These are phyloP conservation scores for Aphaenogaster floridana DNA, from an alignment of 1,140 invertebrate genomes.

Conservation along the genomic window DNA sequence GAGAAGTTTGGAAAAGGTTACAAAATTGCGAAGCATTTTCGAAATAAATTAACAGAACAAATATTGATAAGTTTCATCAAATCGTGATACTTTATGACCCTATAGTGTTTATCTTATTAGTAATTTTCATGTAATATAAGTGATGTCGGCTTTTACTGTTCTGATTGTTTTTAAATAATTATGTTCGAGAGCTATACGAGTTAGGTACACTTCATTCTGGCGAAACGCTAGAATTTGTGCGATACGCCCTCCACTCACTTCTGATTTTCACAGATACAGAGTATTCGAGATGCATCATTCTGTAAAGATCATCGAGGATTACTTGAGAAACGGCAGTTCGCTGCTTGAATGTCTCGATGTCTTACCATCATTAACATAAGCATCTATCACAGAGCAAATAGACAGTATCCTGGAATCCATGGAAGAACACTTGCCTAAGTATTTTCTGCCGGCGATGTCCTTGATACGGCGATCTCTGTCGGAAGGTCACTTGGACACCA, in stretches of 20 bases:
- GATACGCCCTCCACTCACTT: neutral
- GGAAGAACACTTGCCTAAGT: slow-evolving; percentile 46
- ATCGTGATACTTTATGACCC: neutral
- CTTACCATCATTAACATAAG: slow-evolving; percentile 24
- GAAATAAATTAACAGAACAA: neutral
- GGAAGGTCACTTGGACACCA: slow-evolving; percentile 4
- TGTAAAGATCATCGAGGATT: slow-evolving; percentile 40
- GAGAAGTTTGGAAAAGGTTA: neutral
- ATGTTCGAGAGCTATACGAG: neutral
- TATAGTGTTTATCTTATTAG: neutral
- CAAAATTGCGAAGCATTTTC: neutral
- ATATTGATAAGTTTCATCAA: neutral
- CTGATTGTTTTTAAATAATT: slow-evolving; percentile 2
- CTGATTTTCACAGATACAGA: neutral
- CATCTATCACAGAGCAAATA: slow-evolving; percentile 33
- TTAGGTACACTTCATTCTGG: neutral
- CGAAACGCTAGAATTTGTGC: neutral
- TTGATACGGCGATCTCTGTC: slow-evolving; percentile 34
- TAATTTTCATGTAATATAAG: neutral
- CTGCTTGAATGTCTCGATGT: slow-evolving; percentile 50
- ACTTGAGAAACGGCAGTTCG: slow-evolving; percentile 55
- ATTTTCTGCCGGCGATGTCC: slow-evolving; percentile 41
- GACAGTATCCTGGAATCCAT: slow-evolving; percentile 45
- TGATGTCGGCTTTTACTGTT: neutral
- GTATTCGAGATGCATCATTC: slow-evolving; percentile 53